Percentiles rank a stretch among this genome's conserved stretches.
Evolutionary conservation across 2,797 vertebrate genomes (phyloP).

Genomic region (Bradypodion pumilum): DNA sequence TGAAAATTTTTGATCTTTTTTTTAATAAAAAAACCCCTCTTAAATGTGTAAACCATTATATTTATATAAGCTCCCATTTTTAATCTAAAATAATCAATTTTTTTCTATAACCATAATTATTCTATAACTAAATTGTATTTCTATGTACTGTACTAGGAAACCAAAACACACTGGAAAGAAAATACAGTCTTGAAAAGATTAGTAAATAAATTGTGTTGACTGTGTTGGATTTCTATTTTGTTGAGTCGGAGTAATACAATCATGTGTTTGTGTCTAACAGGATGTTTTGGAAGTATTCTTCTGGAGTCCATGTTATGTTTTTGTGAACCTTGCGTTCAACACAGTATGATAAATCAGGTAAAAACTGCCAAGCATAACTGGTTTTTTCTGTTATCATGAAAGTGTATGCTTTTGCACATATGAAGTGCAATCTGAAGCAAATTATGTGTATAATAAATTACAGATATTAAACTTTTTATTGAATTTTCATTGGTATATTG

Average conservation of each 20-base stretch:
- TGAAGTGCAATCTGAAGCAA: constrained; percentile 65
- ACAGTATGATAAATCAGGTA: constrained; percentile 75
- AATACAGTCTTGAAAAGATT: constrained; percentile 78
- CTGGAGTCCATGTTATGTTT: constrained; percentile 54
- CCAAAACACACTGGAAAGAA: constrained; percentile 80
- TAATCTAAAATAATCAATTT: constrained; percentile 71
- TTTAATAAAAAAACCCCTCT: constrained; percentile 68
- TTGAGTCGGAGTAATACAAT: constrained; percentile 74
- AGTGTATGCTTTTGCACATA: constrained; percentile 74
- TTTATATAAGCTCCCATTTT: constrained; percentile 77
- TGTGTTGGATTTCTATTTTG: constrained; percentile 77
- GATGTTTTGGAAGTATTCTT: too few relatives aligned
- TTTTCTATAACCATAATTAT: constrained; percentile 73
- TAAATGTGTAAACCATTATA: constrained; percentile 70
- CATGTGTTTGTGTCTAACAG: constrained; percentile 71
- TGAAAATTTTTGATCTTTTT: constrained; percentile 69
- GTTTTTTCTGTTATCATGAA: constrained; percentile 74
- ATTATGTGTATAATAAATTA: constrained; percentile 77
- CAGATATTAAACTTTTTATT: constrained; percentile 76
- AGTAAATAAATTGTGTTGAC: constrained; percentile 76
- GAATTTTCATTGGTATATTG: constrained; percentile 70
- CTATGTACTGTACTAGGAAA: constrained; percentile 73
- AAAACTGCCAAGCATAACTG: constrained; percentile 66
- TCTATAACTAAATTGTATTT: constrained; percentile 74
- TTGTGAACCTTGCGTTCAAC: constrained; percentile 70